Evolutionary conservation across 2,888 invertebrate species (phyloP).

Genomic region (Tinea semifulvella): DNA sequence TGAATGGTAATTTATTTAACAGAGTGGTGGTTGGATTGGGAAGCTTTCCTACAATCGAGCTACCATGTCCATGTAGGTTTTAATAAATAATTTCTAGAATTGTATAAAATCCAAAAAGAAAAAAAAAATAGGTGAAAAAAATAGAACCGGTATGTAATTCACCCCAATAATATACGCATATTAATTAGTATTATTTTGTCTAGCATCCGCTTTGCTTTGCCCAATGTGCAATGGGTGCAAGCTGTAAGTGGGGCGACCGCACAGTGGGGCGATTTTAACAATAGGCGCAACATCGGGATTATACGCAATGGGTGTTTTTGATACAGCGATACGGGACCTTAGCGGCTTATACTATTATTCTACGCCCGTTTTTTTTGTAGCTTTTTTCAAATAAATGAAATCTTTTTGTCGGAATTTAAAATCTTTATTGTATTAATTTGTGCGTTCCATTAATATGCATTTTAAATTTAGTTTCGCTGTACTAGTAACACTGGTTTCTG

Average conservation of each 20-base stretch:
- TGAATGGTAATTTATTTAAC: too few relatives aligned
- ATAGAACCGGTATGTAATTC: background rate
- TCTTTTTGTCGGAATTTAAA: too few relatives aligned
- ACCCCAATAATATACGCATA: background rate
- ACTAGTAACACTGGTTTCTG: too few relatives aligned
- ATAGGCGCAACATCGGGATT: constrained; percentile 2
- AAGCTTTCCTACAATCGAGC: too few relatives aligned
- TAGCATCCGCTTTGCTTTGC: constrained; percentile 1
- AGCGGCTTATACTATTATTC: constrained; percentile 6
- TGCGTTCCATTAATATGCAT: too few relatives aligned
- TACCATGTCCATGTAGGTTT: too few relatives aligned
- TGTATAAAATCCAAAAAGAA: too few relatives aligned
- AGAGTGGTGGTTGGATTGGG: too few relatives aligned
- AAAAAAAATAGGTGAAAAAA: background rate
- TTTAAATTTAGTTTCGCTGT: too few relatives aligned
- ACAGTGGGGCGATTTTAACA: constrained; percentile 5
- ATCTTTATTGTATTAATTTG: too few relatives aligned
- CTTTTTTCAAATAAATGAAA: too few relatives aligned
- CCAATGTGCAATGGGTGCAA: constrained; percentile 7
- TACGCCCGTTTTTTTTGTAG: background rate
- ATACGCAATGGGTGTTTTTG: constrained; percentile 7
- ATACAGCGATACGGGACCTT: constrained; percentile 5
- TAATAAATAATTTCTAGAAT: too few relatives aligned
- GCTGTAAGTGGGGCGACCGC: constrained; percentile 5
- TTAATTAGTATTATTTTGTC: constrained; percentile 8